phyloP scores from a whole-genome alignment of 2,797 vertebrate species.

The Pipistrellus pygmaeus region DNA sequence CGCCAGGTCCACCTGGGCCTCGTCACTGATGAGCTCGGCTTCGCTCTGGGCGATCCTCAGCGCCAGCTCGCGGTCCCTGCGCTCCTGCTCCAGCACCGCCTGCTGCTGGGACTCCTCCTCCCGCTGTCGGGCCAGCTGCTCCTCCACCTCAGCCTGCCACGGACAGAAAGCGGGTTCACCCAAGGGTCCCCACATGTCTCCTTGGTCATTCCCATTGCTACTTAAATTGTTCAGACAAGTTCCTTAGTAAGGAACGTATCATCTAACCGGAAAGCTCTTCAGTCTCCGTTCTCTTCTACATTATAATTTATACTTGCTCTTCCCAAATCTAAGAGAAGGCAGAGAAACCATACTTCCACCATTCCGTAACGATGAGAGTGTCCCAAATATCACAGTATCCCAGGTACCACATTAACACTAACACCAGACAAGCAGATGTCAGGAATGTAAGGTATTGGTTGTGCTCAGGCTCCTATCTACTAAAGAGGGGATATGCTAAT shows the following conservation, averaged over 20 bases:
- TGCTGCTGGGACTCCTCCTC: slow-evolving; percentile 94
- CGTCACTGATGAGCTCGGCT: slow-evolving; percentile 95
- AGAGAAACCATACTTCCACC: background rate
- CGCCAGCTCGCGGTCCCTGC: slow-evolving; percentile 95
- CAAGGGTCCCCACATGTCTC: background rate
- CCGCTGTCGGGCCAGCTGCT: slow-evolving; percentile 92
- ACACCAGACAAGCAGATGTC: background rate
- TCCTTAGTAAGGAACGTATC: background rate
- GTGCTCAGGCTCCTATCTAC: background rate
- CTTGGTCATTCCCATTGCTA: background rate
- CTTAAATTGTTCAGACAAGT: background rate
- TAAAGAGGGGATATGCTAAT: too few relatives aligned
- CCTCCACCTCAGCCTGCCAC: slow-evolving; percentile 94
- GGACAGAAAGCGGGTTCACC: background rate
- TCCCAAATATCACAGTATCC: background rate
- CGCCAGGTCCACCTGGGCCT: slow-evolving; percentile 88
- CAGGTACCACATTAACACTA: background rate
- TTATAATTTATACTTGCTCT: background rate
- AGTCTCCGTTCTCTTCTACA: background rate
- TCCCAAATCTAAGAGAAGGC: background rate
- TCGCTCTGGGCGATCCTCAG: slow-evolving; percentile 97
- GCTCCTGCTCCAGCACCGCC: slow-evolving; percentile 94
- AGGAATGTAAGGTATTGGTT: background rate
- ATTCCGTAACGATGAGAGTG: background rate
- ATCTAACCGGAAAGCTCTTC: background rate